Base-by-base conservation (phyloP, 1,140 invertebrate genomes). In the Euwallacea fornicatus region DNA sequence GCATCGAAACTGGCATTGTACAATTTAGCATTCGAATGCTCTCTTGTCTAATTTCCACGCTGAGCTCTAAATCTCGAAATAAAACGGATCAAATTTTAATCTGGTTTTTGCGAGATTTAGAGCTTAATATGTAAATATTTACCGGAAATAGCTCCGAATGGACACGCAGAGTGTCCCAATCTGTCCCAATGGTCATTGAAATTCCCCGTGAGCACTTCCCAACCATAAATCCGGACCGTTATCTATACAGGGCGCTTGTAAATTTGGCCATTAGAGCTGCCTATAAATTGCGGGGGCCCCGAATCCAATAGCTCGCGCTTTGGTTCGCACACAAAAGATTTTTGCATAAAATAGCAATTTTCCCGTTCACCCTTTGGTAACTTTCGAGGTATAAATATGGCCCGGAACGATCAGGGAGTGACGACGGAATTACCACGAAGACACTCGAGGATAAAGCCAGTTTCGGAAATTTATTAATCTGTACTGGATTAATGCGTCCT, bases 291-390 rank as follows among this genome's bases (percentile, higher is more conserved):
- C n/a, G 10, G 15, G n/a, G n/a, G 6, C 46, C 63, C 63, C 46
- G 54, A 65, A 65, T 68, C 55, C 44, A 44, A 68, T 68, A 68
- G 41, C 66, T 61, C 42, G 9, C 58, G 44, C 56, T n/a, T 61
- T 58, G 21, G 16, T 68, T 44, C 21, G 21, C 65, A 67, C 66
- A 68, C 66, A 68, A 68, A 68, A 50, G 66, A 68, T 68, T 68
- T 68, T 68, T 59, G 66, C 66, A 68, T 68, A 68, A 68, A 68
- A 68, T 68, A 33, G 66, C 66, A 21, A 44, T 68, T 68, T 53
- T 42, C 41, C 53, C 42, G 41, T 61, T 68, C 56, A 59, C 66
- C 66, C 56, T 67, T 66, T 68, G 42, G 56, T 65, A 65, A 55
- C 63, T 41, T 21, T 16, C 47, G 46, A 65, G 46, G 66, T 58